Percentiles rank a stretch among this genome's conserved stretches.
These are phyloP conservation scores for Megatriorchis doriae DNA, from an alignment of 2,113 vertebrate species.

Conservation along the genomic window DNA sequence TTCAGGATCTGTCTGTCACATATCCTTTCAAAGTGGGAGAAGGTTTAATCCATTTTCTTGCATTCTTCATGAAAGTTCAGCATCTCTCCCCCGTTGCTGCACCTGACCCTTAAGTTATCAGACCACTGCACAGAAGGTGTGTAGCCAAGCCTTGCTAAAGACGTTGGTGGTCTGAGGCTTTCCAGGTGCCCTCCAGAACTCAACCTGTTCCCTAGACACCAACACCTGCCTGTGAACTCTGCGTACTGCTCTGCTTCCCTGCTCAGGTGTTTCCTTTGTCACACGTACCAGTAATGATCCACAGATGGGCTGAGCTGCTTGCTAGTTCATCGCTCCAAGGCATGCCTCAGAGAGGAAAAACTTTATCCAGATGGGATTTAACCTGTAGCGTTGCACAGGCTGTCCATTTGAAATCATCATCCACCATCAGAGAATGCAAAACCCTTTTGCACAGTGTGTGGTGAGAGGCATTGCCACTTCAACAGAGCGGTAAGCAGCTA, in stretches of 20 bases:
- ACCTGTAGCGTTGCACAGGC: neutral
- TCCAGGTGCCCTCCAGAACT: slow-evolving; percentile 18
- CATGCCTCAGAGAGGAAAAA: neutral
- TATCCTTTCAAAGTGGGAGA: neutral
- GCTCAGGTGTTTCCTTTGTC: slow-evolving; percentile 58
- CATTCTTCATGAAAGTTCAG: neutral
- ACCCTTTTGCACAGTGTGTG: neutral
- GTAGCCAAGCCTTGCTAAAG: neutral
- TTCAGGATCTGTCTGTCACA: neutral
- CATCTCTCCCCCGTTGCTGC: neutral
- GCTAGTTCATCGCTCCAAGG: neutral
- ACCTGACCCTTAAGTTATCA: neutral
- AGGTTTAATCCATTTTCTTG: neutral
- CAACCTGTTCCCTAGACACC: slow-evolving; percentile 6
- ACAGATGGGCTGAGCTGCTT: slow-evolving; percentile 45
- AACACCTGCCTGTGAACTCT: slow-evolving; percentile 38
- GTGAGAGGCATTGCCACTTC: neutral
- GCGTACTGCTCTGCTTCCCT: neutral
- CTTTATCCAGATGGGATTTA: slow-evolving; percentile 44
- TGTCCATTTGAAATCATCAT: neutral
- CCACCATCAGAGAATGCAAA: neutral
- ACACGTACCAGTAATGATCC: slow-evolving; percentile 18
- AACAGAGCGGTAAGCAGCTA: neutral
- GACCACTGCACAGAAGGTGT: neutral
- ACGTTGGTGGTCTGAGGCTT: neutral